Evolutionary conservation across 2,113 vertebrate genomes (phyloP).

Genomic region (Plecotus auritus): DNA sequence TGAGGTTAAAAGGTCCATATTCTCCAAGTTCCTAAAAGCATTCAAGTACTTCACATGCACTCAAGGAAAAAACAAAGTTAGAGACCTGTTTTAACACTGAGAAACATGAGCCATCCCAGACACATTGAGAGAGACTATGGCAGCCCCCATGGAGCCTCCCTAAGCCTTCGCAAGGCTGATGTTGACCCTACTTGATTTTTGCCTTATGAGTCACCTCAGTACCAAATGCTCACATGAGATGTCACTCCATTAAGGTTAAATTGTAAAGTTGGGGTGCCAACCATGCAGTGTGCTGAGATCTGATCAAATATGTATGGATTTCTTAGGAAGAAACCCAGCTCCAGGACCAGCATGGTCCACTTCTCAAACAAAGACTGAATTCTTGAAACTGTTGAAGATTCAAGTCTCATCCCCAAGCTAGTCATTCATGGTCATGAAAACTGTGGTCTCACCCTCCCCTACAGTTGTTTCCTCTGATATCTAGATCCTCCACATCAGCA

Average conservation of each 20-base stretch:
- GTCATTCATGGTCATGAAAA: background rate
- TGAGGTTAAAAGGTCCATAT: constrained; percentile 8
- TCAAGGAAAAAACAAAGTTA: background rate
- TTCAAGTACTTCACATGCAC: background rate
- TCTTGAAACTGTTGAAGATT: background rate
- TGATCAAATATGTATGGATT: background rate
- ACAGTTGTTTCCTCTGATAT: background rate
- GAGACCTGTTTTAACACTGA: background rate
- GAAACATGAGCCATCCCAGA: background rate
- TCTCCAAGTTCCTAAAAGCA: constrained; percentile 27
- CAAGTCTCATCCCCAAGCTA: background rate
- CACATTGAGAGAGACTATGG: background rate
- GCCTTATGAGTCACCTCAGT: background rate
- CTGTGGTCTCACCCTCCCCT: background rate
- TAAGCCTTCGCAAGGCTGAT: background rate
- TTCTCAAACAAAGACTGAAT: background rate
- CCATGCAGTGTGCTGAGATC: background rate
- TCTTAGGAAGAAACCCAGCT: background rate
- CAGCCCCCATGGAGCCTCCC: rapidly evolving
- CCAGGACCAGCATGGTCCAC: background rate
- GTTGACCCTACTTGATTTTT: background rate
- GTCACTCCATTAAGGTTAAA: background rate
- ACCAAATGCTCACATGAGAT: background rate
- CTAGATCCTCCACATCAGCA: background rate
- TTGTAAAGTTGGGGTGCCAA: background rate